Conservation (phyloP, 2,797 vertebrate genomes). For the Pipistrellus pipistrellus region DNA sequence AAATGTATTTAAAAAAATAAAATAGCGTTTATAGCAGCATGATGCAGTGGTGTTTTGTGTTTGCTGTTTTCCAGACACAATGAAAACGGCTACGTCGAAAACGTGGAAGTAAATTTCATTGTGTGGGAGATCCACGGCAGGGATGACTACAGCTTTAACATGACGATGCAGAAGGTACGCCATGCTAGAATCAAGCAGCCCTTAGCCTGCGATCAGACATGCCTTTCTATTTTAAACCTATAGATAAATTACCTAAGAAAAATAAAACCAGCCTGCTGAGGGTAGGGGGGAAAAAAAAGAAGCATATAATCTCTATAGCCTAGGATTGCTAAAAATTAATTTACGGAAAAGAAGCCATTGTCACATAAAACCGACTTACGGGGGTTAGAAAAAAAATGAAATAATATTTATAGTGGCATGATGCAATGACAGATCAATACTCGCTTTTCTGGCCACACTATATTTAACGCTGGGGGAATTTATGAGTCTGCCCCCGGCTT, state of each 20-base stretch:
- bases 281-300: not conserved
- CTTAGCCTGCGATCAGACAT: not conserved
- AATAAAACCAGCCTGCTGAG: not conserved
- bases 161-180: constrained; percentile 67
- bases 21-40: not conserved
- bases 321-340: constrained; percentile 17
- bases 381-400: constrained; percentile 1
- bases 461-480: not conserved
- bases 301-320: not conserved
- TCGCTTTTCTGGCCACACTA: not conserved
- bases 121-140: constrained; percentile 80
- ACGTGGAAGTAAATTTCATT: constrained; percentile 69
- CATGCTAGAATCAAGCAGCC: not conserved
- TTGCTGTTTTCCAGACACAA: constrained; percentile 62
- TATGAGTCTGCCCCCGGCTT: not conserved
- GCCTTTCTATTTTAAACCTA: not conserved
- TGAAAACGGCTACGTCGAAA: not conserved
- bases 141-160: constrained; percentile 66
- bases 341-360: not conserved
- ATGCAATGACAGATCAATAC: not conserved
- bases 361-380: not conserved
- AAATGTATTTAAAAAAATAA: not conserved
- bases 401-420: not conserved
- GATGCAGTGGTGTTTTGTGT: not conserved
- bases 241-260: not conserved